A percentile compares a stretch with the other conserved stretches of the same genome.
Conservation (phyloP, 2,113 vertebrate species). For the Rhadina sibilatrix region DNA sequence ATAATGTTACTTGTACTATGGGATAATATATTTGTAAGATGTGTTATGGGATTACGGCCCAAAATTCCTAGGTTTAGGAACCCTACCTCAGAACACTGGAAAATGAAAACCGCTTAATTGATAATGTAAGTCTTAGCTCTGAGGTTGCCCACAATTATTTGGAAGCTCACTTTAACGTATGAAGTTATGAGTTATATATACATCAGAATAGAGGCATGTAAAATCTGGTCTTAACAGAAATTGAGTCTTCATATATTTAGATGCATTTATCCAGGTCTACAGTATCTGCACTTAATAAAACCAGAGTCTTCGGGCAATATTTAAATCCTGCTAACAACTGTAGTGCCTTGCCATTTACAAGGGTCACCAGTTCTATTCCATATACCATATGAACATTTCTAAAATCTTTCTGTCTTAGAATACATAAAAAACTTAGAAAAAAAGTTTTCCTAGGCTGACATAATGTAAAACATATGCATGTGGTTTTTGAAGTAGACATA, state of each 20-base stretch:
- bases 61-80: neutral
- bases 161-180: neutral
- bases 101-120: neutral
- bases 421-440: neutral
- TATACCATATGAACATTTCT: neutral
- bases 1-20: neutral
- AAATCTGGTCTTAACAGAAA: neutral
- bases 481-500: neutral
- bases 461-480: neutral
- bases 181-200: neutral
- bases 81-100: neutral
- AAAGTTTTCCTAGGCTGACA: neutral
- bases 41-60: neutral
- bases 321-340: neutral
- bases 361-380: neutral
- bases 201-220: neutral
- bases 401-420: neutral
- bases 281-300: neutral
- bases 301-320: neutral
- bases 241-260: neutral
- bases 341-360: neutral
- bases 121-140: neutral
- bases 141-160: neutral
- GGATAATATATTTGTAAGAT: neutral
- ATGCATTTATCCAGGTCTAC: neutral